Base-by-base conservation (phyloP, 2,888 invertebrate species). In the Tachina grossa region DNA sequence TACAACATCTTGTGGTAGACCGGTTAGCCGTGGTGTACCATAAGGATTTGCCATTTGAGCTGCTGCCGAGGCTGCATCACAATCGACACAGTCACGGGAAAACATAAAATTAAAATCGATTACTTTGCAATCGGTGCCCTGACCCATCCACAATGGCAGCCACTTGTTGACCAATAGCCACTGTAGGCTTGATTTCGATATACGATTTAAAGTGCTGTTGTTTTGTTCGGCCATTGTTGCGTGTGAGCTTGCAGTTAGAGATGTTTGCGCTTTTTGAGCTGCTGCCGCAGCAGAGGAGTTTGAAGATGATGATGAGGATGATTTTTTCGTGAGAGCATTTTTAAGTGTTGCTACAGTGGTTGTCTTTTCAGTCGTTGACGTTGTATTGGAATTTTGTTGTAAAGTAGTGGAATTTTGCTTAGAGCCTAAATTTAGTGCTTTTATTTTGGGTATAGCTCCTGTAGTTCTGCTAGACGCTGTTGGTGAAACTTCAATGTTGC, bases 151-250 rank as follows among this genome's bases (percentile, higher is more conserved):
- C 57, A 95, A 89, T 0, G 95, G 94, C 31, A 95, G 89, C 95
- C 95, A 95, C 88, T 95, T 94, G 89, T 95, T 95, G 0, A 95
- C 94, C 83, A 95, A 92, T 88, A 95, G 93, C 95, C 95, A 95
- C 89, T 95, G 95, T 51, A 95, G 92, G 1, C 95, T 94, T 1
- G 94, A 94, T 89, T 94, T 94, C 75, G 94, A 95, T 68, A 95
- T 94, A 74, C 95, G 92, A 89, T 93, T 93, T 41, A 93, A 84
- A 4, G 91, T 90, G 47, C 89, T 88, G 63, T 90, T 81, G 49
- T 81, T 85, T 47, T 88, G 85, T 77, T 90, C 90, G 69, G 91
- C 91, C 4, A 90, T 85, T 19, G 89, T 84, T 61, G 81, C 66
- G 47, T 51, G 59, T 49, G 65, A 49, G 9, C 75, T 71, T 43